These are phyloP conservation scores for Cyanoliseus patagonus DNA, from an alignment of 2,113 vertebrate genomes.

Conservation along the genomic window DNA sequence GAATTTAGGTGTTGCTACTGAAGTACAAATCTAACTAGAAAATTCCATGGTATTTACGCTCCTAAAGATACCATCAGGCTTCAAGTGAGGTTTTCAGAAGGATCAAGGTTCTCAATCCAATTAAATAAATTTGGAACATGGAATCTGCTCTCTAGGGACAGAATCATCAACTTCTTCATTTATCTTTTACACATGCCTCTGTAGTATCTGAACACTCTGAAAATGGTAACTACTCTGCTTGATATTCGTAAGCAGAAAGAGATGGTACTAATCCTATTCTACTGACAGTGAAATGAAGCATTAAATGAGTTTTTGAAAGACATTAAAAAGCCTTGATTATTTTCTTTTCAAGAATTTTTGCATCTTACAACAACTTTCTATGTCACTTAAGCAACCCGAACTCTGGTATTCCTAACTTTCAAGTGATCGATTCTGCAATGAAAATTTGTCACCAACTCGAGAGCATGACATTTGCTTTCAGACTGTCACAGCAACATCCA, in stretches of 20 bases:
- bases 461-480: neutral
- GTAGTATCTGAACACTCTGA: neutral
- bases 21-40: neutral
- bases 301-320: neutral
- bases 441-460: neutral
- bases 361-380: neutral
- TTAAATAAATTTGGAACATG: neutral
- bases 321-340: neutral
- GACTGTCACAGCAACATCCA: neutral
- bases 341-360: neutral
- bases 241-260: neutral
- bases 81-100: neutral
- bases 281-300: neutral
- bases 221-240: neutral
- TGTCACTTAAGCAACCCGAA: neutral
- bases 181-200: neutral
- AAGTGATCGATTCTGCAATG: neutral
- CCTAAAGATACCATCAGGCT: neutral
- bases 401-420: neutral
- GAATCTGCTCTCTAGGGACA: neutral
- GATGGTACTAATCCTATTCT: neutral
- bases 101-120: neutral
- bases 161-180: conserved; percentile 3
- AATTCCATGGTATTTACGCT: neutral
- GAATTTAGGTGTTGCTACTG: neutral